Evolutionary conservation across 2,797 vertebrate species (phyloP), one percentile per base, ranked within the genome.

Genomic region (Fistularia commersonii): DNA sequence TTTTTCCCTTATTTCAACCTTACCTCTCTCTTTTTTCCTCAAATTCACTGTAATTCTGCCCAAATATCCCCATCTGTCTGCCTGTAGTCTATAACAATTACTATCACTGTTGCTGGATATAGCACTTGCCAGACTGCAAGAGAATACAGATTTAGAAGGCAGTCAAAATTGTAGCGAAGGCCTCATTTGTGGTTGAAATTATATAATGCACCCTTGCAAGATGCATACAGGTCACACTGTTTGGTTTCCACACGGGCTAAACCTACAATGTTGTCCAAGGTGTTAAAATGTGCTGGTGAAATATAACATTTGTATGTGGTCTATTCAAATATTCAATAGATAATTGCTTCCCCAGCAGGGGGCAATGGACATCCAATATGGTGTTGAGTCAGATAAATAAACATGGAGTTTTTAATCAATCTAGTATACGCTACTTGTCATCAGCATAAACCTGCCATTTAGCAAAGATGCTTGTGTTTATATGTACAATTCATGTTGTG

Each of bases 271-370:
- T 23, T 23, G 23, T 23, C 23, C 4, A 23, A 23, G 23, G 23
- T 23, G 23, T 23, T 23, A 23, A 23, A 23, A 23, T 23, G 23
- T 23, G 23, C 23, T 23, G 23, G 23, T 23, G 23, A 23, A 23
- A 23, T 23, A 23, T 23, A 23, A 4, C 23, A 23, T 23, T 23
- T 23, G 23, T 23, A 23, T 4, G 13, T 5, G 7, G 13, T 1
- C 12, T 42, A 12, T 11, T 13, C 13, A 34, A n/a, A 8, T 36
- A 13, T 36, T 8, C 15, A 23, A n/a, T 49, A 8, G 8, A 45
- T 57, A 36, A 48, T 11, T 79, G 47, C 67, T 66, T 62, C 0
- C 58, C 80, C 86, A 84, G 55, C 69, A 85, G 82, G 61, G 68
- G 82, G 75, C 77, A 73, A 58, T 64, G 41, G 70, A 60, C 66